These are phyloP conservation scores for Odontamblyopus rebecca DNA, from an alignment of 2,797 vertebrate species.

Conservation along the genomic window DNA sequence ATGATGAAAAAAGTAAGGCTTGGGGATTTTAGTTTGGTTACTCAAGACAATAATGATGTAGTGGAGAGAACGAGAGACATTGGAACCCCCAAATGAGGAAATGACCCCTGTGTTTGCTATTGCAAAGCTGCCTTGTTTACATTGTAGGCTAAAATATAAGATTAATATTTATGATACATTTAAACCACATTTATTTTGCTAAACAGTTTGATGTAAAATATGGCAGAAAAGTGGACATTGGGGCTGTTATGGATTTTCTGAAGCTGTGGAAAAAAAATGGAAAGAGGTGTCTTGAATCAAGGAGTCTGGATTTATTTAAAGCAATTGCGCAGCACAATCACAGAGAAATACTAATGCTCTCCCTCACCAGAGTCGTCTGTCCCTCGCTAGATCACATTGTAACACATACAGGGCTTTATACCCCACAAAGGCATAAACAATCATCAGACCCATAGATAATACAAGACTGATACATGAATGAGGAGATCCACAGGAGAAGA, in stretches of 20 bases:
- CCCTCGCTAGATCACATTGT: no score
- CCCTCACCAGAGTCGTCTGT: no score
- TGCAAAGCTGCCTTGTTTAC: not conserved
- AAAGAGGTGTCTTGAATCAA: no score
- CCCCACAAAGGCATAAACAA: no score
- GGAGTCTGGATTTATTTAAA: no score
- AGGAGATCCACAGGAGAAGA: no score
- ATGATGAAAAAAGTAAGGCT: slow-evolving; percentile 77
- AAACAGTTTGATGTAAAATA: slow-evolving; percentile 21
- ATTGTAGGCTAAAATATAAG: not conserved
- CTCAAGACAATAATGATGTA: slow-evolving; percentile 39
- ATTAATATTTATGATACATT: not conserved
- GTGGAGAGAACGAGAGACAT: slow-evolving; percentile 28
- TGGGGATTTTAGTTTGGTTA: slow-evolving; percentile 87
- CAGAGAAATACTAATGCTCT: no score
- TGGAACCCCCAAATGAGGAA: slow-evolving; percentile 82
- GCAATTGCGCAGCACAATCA: no score
- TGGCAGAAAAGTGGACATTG: slow-evolving; percentile 76
- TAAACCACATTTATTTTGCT: not conserved
- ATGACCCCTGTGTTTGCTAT: not conserved
- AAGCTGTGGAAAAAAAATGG: no score
- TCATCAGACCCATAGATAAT: no score
- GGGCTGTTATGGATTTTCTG: slow-evolving; percentile 10
- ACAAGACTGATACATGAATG: no score
- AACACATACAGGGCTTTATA: no score